A percentile compares a stretch with the other conserved stretches of the same genome.
Conservation (phyloP, 2,888 invertebrate genomes). For the Patella ulyssiponensis region DNA sequence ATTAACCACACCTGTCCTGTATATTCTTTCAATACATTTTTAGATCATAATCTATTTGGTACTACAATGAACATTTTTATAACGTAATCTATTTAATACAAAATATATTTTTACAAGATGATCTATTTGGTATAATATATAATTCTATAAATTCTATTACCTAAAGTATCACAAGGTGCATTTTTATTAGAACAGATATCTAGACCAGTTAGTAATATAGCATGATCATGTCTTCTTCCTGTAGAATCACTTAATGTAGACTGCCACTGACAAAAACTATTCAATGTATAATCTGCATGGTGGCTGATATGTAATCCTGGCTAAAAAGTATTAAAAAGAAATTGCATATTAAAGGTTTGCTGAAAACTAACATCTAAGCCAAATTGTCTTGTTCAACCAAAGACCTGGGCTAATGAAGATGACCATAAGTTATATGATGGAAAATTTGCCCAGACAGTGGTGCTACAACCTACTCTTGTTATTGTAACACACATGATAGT, state of each 20-base stretch:
- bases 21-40: too few relatives aligned
- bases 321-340: slow-evolving; percentile 42
- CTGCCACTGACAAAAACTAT: slow-evolving; percentile 70
- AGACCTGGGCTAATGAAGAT: not conserved
- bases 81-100: not conserved
- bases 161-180: slow-evolving; percentile 67
- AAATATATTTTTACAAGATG: not conserved
- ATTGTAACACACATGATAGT: too few relatives aligned
- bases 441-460: not conserved
- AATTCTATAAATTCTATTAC: slow-evolving; percentile 39
- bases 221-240: slow-evolving; percentile 63
- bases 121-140: not conserved
- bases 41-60: too few relatives aligned
- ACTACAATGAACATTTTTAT: too few relatives aligned
- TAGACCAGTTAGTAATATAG: slow-evolving; percentile 64
- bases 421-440: not conserved
- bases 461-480: too few relatives aligned
- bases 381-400: too few relatives aligned
- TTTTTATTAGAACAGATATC: slow-evolving; percentile 67
- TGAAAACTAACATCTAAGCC: too few relatives aligned
- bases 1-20: too few relatives aligned
- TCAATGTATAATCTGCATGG: slow-evolving; percentile 63
- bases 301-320: slow-evolving; percentile 59
- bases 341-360: too few relatives aligned
- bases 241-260: slow-evolving; percentile 53